These are phyloP conservation scores for Dasyornis broadbenti DNA, from an alignment of 2,113 vertebrate species.

Conservation along the genomic window DNA sequence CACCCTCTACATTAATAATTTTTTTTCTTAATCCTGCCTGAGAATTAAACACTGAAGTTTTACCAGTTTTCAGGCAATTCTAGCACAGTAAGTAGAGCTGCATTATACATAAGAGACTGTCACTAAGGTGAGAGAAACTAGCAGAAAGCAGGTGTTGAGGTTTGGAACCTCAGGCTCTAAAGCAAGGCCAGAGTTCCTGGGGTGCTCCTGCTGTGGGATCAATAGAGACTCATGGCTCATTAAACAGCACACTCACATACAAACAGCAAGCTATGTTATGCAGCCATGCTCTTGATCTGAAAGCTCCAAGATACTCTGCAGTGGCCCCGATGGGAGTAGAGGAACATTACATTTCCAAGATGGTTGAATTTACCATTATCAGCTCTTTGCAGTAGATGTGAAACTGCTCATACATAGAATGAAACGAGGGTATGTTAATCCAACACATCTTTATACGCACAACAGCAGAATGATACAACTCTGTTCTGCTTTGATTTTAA, in stretches of 20 bases:
- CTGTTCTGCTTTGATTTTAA: not conserved
- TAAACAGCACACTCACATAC: not conserved
- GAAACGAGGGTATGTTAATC: accelerated
- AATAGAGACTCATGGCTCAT: accelerated
- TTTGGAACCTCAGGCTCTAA: not conserved
- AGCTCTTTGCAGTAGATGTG: not conserved
- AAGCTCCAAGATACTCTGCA: not conserved
- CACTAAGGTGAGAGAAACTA: not conserved
- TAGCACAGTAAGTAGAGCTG: not conserved
- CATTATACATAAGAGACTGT: not conserved
- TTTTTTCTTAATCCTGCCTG: not conserved
- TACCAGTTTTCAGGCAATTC: not conserved
- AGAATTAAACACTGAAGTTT: not conserved
- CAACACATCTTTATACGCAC: accelerated
- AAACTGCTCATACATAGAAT: not conserved
- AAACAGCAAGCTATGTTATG: not conserved
- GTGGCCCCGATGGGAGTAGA: not conserved
- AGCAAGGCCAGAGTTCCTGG: not conserved
- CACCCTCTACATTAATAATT: not conserved
- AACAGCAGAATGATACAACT: accelerated
- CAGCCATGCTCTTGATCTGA: not conserved
- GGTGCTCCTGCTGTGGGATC: not conserved
- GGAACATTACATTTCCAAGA: not conserved
- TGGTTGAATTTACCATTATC: not conserved
- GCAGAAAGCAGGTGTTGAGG: not conserved